Base-by-base conservation (phyloP, 2,888 invertebrate species). In the Miltochrista miniata region DNA sequence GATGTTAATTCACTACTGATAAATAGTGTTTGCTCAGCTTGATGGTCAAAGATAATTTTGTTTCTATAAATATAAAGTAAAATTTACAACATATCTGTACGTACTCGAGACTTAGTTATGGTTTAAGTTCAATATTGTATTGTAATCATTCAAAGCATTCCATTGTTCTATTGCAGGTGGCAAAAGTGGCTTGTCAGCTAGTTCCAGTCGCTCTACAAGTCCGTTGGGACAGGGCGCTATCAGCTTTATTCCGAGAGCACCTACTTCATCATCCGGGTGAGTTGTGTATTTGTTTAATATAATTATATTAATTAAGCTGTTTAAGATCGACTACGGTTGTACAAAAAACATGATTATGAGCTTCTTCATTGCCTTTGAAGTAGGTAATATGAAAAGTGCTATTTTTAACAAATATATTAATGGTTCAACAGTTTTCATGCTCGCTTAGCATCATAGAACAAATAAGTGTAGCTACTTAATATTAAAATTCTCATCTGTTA, bases 181-280 rank as follows among this genome's bases (percentile, higher is more conserved):
- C 43, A 92, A 87, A 70, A 87, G 83, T 61, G 92, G 88, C 34
- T 72, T 91, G 47, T 92, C 92, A 41, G 89, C 94, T 68, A 87
- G 94, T 79, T 93, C 93, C 76, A 93, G 94, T 81, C 83, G 95
- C 68, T 92, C 92, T 31, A 92, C 93, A 68, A 92, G 93, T 82
- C 90, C 92, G 65, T 83, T 90, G 65, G 89, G 91, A 55, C 91
- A 91, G 64, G 88, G 90, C 42, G 81, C 81, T 29, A 80, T 90
- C 58, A 91, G 92, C 61, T 90, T 91, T 55, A 90, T 91, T 77
- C 92, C 92, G 34, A 79, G 92, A 52, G 90, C 89, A 35, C 92
- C 90, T n/a, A 90, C 92, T 39, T 92, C 93, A 56, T 93, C 94
- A 69, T 94, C 94, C 40, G 91, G 91, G 91, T 91, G 80, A 69